phyloP scores from a whole-genome alignment of 2,888 invertebrate genomes.

The Stegana nigrithorax region DNA sequence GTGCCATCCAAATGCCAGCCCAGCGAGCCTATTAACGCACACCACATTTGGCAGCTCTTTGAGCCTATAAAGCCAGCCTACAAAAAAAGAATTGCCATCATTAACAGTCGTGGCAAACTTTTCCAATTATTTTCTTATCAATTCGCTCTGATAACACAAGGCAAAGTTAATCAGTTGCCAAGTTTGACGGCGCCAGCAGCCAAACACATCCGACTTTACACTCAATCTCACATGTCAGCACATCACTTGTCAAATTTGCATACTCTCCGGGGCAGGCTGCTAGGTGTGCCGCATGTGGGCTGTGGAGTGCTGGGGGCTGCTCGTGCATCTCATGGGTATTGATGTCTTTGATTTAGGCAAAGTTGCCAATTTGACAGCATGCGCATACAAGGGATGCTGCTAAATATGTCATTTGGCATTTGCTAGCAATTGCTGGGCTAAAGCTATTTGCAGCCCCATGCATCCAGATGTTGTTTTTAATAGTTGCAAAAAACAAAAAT shows the following conservation, averaged over 20 bases:
- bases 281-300: not conserved
- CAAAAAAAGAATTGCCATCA: not conserved
- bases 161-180: conserved; percentile 28
- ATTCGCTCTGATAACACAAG: conserved; percentile 40
- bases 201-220: conserved; percentile 43
- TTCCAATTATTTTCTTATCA: conserved; percentile 47
- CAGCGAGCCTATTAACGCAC: conserved; percentile 16
- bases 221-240: conserved; percentile 64
- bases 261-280: conserved; percentile 31
- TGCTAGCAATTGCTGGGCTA: too few species aligned
- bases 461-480: too few species aligned
- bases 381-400: too few species aligned
- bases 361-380: too few species aligned
- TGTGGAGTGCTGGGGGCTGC: not conserved
- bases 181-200: conserved; percentile 10
- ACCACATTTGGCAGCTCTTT: conserved; percentile 18
- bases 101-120: conserved; percentile 33
- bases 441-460: too few species aligned
- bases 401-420: too few species aligned
- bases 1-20: conserved; percentile 14
- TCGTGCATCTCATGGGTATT: not conserved
- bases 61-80: conserved; percentile 24
- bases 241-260: conserved; percentile 63
- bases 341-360: too few species aligned
- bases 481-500: not conserved